Evolutionary conservation across 2,888 invertebrate species (phyloP).

Genomic region (Terebella lapidaria): DNA sequence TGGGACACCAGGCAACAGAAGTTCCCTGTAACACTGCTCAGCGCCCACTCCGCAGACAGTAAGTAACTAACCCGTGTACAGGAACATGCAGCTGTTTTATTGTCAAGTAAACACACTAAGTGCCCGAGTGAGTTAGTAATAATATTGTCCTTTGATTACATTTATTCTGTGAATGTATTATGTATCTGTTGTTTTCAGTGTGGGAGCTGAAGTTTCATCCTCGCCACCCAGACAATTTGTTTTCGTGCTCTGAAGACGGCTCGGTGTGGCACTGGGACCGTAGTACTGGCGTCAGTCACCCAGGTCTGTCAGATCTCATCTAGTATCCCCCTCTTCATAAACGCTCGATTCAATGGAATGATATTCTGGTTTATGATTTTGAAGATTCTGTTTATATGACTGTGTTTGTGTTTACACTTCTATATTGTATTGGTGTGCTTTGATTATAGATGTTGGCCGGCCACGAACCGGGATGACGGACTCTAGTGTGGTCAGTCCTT

Average conservation of each 20-base stretch:
- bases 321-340: no score
- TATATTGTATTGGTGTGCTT: no score
- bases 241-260: conserved; percentile 75
- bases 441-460: no score
- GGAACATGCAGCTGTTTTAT: not conserved
- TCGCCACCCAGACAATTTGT: conserved; percentile 75
- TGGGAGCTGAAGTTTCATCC: conserved; percentile 85
- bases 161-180: not conserved
- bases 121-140: no score
- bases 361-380: no score
- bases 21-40: conserved; percentile 75
- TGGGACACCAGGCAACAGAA: conserved; percentile 85
- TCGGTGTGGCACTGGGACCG: conserved; percentile 85
- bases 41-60: conserved; percentile 65
- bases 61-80: conserved; percentile 24
- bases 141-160: not conserved
- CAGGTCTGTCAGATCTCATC: no score
- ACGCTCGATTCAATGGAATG: no score
- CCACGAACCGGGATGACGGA: no score
- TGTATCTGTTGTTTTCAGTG: conserved; percentile 59
- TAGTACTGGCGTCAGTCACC: no score
- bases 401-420: no score
- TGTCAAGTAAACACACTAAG: no score
- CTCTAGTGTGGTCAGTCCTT: conserved; percentile 52
- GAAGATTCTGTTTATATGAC: no score